Evolutionary conservation across 2,888 invertebrate genomes (phyloP).

Genomic region (Sericinus montela): DNA sequence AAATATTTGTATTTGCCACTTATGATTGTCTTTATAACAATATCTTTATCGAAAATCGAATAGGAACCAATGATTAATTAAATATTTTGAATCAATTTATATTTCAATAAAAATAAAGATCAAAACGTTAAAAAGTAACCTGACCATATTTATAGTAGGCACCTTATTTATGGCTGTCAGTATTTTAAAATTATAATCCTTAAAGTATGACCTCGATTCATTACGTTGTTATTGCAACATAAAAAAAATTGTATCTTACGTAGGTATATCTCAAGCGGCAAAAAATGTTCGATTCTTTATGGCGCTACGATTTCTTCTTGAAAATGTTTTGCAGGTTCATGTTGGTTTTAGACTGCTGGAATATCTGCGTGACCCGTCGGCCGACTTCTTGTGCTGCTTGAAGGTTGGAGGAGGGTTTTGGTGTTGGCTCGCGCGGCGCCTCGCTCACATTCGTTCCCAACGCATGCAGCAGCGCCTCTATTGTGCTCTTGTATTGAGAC

Average conservation of each 20-base stretch:
- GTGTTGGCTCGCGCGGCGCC: conserved; percentile 29
- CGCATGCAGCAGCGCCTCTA: conserved; percentile 63
- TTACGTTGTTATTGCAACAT: not conserved
- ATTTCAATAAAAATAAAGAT: too few species aligned
- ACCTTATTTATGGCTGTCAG: too few species aligned
- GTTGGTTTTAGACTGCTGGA: conserved; percentile 68
- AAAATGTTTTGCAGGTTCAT: conserved; percentile 72
- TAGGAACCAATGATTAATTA: too few species aligned
- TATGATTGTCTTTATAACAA: too few species aligned
- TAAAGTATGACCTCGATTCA: not conserved
- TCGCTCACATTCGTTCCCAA: conserved; percentile 31
- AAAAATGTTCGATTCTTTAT: too few species aligned
- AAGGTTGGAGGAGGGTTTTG: conserved; percentile 44
- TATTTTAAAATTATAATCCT: too few species aligned
- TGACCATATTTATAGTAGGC: not conserved
- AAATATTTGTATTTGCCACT: too few species aligned
- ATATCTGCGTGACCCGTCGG: conserved; percentile 67
- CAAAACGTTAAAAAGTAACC: too few species aligned
- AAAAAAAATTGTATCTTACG: too few species aligned
- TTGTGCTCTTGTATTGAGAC: conserved; percentile 56
- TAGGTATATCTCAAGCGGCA: too few species aligned
- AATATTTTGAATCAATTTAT: too few species aligned
- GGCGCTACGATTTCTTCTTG: conserved; percentile 66
- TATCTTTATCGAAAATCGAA: too few species aligned
- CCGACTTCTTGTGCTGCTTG: conserved; percentile 68